Conservation (phyloP, 2,888 invertebrate genomes). For the Vesta saturnalis region DNA sequence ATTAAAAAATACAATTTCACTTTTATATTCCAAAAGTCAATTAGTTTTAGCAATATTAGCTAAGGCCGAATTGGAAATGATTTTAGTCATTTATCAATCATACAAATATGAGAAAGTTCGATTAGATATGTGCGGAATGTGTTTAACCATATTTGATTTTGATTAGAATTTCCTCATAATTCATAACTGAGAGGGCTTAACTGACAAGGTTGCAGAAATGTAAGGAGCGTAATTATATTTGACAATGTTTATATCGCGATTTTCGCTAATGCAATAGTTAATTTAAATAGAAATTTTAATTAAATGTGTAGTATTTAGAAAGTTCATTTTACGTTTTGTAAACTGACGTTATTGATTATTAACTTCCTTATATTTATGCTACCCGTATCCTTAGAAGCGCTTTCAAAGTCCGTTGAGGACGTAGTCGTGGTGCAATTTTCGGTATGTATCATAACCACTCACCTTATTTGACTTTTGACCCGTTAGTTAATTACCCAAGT, state of each 20-base stretch:
- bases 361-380: slow-evolving; percentile 45
- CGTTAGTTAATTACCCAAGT: not conserved
- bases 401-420: slow-evolving; percentile 56
- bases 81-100: slow-evolving; percentile 36
- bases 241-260: no score
- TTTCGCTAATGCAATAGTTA: no score
- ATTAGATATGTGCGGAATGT: slow-evolving; percentile 29
- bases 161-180: slow-evolving; percentile 60
- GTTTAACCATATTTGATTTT: slow-evolving; percentile 45
- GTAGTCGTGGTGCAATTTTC: slow-evolving; percentile 23
- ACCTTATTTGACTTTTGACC: not conserved
- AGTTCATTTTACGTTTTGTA: no score
- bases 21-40: no score
- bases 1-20: no score
- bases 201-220: slow-evolving; percentile 56
- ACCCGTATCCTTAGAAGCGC: slow-evolving; percentile 50
- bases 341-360: not conserved
- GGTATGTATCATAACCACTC: not conserved
- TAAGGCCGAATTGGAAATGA: no score
- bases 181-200: slow-evolving; percentile 62
- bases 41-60: no score
- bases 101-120: slow-evolving; percentile 28
- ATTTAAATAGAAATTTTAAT: no score
- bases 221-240: slow-evolving; percentile 43
- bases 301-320: no score